These are phyloP conservation scores for Rattus norvegicus DNA, from an alignment of 2,113 vertebrate genomes.

Conservation along the genomic window DNA sequence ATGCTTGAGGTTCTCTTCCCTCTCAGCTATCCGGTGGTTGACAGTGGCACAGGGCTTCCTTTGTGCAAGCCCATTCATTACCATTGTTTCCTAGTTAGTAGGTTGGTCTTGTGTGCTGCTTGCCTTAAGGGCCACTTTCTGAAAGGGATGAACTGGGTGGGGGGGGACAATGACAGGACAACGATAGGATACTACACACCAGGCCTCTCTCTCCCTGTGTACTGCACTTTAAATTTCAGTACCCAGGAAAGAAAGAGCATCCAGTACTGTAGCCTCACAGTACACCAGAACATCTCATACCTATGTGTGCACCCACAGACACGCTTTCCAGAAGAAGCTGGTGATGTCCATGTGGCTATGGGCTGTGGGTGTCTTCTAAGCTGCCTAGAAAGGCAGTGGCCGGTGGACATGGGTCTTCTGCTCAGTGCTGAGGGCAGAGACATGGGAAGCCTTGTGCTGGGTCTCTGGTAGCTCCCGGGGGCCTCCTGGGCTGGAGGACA, in stretches of 20 bases:
- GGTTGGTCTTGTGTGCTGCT: background rate
- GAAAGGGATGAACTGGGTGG: background rate
- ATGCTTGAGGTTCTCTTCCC: background rate
- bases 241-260: too few relatives aligned
- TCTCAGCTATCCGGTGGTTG: background rate
- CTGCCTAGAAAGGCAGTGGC: background rate
- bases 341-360: background rate
- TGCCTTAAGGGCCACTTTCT: background rate
- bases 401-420: background rate
- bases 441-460: background rate
- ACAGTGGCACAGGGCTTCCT: background rate
- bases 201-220: background rate
- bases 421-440: background rate
- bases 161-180: background rate
- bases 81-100: background rate
- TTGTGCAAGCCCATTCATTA: background rate
- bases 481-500: background rate
- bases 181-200: too few relatives aligned
- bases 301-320: background rate
- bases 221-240: too few relatives aligned
- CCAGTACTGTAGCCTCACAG: background rate
- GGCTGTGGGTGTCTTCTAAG: too few relatives aligned
- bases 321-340: background rate
- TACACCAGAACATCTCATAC: too few relatives aligned
- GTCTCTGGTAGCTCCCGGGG: background rate